Evolutionary conservation across 2,113 vertebrate species (phyloP).

Genomic region (Trachemys scripta): DNA sequence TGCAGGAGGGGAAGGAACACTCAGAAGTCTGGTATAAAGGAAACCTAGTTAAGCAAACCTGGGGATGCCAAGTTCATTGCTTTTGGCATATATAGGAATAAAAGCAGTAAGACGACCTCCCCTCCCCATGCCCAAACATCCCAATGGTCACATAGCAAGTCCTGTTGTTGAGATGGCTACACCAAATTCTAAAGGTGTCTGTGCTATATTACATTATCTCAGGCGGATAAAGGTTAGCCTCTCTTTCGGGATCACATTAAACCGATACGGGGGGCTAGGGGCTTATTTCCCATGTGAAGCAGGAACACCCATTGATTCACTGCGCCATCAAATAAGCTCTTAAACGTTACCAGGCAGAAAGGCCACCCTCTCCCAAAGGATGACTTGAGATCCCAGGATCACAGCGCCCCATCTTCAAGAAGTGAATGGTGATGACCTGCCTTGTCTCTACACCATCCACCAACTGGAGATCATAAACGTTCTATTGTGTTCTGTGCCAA

Average conservation of each 20-base stretch:
- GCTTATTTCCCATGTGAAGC: neutral
- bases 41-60: neutral
- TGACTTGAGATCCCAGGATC: neutral
- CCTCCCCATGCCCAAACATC: neutral
- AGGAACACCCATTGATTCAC: neutral
- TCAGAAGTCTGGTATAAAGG: neutral
- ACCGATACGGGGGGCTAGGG: accelerated
- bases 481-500: neutral
- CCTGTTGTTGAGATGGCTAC: neutral
- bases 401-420: neutral
- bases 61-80: neutral
- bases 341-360: neutral
- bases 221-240: neutral
- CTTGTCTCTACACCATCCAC: neutral
- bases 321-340: neutral
- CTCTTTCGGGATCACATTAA: neutral
- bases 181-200: neutral
- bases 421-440: neutral
- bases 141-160: neutral
- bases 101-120: neutral
- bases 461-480: neutral
- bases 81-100: neutral
- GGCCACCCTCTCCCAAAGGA: neutral
- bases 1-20: neutral
- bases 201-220: neutral